These are phyloP conservation scores for Hemicrepidius hirtus DNA, from an alignment of 2,888 invertebrate species.

Conservation along the genomic window DNA sequence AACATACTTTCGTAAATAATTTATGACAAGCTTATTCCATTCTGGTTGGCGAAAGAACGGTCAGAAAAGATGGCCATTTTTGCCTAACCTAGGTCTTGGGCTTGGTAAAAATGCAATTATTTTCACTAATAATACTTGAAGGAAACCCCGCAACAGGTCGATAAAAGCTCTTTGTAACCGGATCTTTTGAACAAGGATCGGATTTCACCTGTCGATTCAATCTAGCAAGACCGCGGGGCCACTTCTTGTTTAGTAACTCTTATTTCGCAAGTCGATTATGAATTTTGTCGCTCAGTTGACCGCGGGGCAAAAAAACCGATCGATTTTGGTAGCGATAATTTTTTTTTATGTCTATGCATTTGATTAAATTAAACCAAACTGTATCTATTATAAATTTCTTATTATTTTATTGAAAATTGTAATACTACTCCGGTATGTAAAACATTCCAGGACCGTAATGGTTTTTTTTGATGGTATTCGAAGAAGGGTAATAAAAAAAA, in stretches of 20 bases:
- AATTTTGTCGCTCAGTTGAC: conserved; percentile 30
- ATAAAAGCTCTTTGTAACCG: conserved; percentile 45
- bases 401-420: neutral
- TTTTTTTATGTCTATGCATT: conserved; percentile 21
- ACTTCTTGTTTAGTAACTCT: conserved; percentile 43
- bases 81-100: too few relatives aligned
- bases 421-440: neutral
- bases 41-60: too few relatives aligned
- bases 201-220: conserved; percentile 55
- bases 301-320: conserved; percentile 1
- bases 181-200: conserved; percentile 53
- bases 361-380: neutral
- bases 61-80: too few relatives aligned
- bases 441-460: neutral
- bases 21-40: too few relatives aligned
- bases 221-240: conserved; percentile 32
- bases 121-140: neutral
- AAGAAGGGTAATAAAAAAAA: neutral
- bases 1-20: too few relatives aligned
- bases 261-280: conserved; percentile 34
- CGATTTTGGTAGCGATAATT: conserved; percentile 25
- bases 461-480: neutral
- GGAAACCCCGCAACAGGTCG: conserved; percentile 12
- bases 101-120: neutral
- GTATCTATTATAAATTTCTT: neutral